Percentiles rank a stretch among this genome's conserved stretches.
Evolutionary conservation across 2,113 vertebrate species (phyloP).

Genomic region (Nanorana parkeri): DNA sequence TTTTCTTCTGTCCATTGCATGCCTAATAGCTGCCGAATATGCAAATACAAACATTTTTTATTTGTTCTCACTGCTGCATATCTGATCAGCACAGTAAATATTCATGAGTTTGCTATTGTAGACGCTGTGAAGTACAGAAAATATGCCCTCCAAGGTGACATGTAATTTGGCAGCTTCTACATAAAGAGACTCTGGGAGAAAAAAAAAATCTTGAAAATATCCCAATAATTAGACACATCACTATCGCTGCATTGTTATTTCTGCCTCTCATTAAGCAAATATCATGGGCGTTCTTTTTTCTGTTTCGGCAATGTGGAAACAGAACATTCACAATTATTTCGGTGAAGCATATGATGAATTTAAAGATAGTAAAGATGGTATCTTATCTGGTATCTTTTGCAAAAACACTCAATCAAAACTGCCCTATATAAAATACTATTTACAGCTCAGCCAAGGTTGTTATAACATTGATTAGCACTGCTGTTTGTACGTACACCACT

Average conservation of each 20-base stretch:
- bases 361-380: not conserved
- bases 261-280: conserved; percentile 61
- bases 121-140: conserved; percentile 64
- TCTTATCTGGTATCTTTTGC: too few relatives aligned
- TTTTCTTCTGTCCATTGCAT: conserved; percentile 62
- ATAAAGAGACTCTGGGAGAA: conserved; percentile 55
- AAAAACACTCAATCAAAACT: too few relatives aligned
- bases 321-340: conserved; percentile 42
- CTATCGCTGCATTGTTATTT: conserved; percentile 57
- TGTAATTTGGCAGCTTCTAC: conserved; percentile 63
- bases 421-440: too few relatives aligned
- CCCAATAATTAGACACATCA: conserved; percentile 61
- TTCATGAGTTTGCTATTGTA: conserved; percentile 70
- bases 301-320: conserved; percentile 29
- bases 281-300: conserved; percentile 51
- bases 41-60: conserved; percentile 68
- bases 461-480: too few relatives aligned
- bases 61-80: conserved; percentile 68
- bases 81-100: conserved; percentile 72
- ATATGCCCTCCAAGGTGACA: conserved; percentile 65
- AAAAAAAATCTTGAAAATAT: conserved; percentile 60
- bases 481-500: too few relatives aligned
- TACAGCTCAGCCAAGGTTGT: too few relatives aligned
- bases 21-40: conserved; percentile 70
- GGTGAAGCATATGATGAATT: conserved; percentile 17